These are phyloP conservation scores for Ranitomeya variabilis DNA, from an alignment of 2,113 vertebrate species.

Conservation along the genomic window DNA sequence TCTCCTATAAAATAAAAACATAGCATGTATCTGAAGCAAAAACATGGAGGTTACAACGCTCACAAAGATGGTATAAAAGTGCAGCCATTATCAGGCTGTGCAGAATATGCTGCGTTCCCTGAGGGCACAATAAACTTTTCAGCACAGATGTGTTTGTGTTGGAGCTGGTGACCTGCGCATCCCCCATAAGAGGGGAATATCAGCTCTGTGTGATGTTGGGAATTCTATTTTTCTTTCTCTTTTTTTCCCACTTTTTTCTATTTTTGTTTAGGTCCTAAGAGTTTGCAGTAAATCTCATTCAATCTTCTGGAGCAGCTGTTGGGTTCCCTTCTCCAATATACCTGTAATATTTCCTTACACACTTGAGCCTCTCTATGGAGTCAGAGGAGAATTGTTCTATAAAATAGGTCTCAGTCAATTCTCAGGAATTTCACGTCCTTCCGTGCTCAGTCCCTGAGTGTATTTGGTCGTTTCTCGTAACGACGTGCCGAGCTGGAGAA, in stretches of 20 bases:
- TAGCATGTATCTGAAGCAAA: neutral
- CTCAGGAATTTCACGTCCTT: neutral
- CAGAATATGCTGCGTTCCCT: neutral
- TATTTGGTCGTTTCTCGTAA: constrained; percentile 16
- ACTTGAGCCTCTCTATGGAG: constrained; percentile 14
- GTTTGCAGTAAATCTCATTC: constrained; percentile 16
- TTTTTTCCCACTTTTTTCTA: constrained; percentile 19
- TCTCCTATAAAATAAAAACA: neutral
- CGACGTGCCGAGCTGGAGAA: neutral
- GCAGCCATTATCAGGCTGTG: neutral
- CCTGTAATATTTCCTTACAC: constrained; percentile 21
- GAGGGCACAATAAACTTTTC: neutral
- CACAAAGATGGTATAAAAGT: neutral
- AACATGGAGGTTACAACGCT: neutral
- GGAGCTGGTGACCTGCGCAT: neutral
- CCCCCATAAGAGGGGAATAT: neutral
- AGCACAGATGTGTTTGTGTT: constrained; percentile 7
- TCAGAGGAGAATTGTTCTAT: neutral
- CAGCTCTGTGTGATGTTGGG: neutral
- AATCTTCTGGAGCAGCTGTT: neutral
- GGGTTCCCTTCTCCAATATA: constrained; percentile 9
- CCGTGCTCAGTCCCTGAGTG: neutral
- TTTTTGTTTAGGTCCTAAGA: neutral
- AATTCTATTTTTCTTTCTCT: neutral
- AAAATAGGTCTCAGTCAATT: neutral